phyloP scores from a whole-genome alignment of 2,888 invertebrate genomes.

The Hoplodrina blanda region DNA sequence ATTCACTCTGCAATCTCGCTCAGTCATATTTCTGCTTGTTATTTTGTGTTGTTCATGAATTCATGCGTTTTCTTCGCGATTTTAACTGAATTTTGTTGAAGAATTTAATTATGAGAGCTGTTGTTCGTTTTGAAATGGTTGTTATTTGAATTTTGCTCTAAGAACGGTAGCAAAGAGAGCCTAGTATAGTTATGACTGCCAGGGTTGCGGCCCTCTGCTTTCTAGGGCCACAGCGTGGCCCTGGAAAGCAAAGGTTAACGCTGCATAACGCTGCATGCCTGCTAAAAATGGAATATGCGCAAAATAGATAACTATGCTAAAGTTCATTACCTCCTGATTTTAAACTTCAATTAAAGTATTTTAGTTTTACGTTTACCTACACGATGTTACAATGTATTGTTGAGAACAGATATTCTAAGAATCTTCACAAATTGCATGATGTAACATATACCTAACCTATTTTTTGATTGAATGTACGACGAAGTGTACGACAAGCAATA shows the following conservation, averaged over 20 bases:
- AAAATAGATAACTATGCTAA: too few relatives aligned
- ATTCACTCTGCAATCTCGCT: slow-evolving; percentile 32
- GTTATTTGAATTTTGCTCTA: neutral
- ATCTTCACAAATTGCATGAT: neutral
- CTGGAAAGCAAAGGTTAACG: too few relatives aligned
- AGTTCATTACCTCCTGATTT: neutral
- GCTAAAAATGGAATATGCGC: neutral
- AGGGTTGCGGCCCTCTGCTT: too few relatives aligned
- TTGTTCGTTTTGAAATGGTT: neutral
- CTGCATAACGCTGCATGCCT: neutral
- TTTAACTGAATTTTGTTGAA: slow-evolving; percentile 6
- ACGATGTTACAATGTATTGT: neutral
- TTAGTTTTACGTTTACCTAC: neutral
- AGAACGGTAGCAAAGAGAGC: neutral
- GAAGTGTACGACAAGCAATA: neutral
- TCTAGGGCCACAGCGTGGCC: too few relatives aligned
- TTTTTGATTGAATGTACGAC: neutral
- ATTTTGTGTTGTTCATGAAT: slow-evolving; percentile 38
- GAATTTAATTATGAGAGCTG: slow-evolving; percentile 8
- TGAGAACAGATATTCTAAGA: neutral
- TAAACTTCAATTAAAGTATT: neutral
- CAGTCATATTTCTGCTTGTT: slow-evolving; percentile 41
- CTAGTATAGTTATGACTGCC: too few relatives aligned
- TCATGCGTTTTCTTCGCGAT: slow-evolving; percentile 32
- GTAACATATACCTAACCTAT: neutral